Evolutionary conservation across 2,888 invertebrate genomes (phyloP).

Genomic region (Galeruca laticollis): DNA sequence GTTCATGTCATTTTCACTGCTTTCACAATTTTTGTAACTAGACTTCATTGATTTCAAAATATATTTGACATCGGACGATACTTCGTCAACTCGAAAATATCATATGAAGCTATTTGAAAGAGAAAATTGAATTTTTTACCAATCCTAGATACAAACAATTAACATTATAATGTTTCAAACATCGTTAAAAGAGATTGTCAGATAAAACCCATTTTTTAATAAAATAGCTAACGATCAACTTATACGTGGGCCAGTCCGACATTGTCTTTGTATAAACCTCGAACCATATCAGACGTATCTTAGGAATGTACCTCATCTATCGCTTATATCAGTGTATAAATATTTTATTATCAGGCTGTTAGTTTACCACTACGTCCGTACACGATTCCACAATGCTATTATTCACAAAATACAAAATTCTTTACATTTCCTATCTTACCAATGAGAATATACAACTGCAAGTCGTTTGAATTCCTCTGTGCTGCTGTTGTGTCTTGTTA

Average conservation of each 20-base stretch:
- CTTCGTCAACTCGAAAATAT: too few species aligned
- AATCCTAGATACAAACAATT: not conserved
- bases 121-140: too few species aligned
- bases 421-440: conserved; percentile 58
- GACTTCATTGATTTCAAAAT: too few species aligned
- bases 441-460: conserved; percentile 40
- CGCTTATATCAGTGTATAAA: conserved; percentile 56
- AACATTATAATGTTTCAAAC: not conserved
- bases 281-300: conserved; percentile 53
- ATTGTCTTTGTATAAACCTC: not conserved
- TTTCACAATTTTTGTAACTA: too few species aligned
- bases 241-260: conserved; percentile 5
- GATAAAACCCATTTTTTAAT: not conserved
- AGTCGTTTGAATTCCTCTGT: conserved; percentile 40
- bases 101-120: too few species aligned
- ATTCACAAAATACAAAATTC: conserved; percentile 65
- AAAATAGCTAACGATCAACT: not conserved
- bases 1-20: too few species aligned
- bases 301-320: conserved; percentile 58
- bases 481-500: conserved; percentile 43
- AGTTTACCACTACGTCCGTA: conserved; percentile 60
- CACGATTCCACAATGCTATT: conserved; percentile 64
- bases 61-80: too few species aligned
- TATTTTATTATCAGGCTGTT: conserved; percentile 59
- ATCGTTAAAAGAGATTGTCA: not conserved